Conservation (phyloP, 2,113 vertebrate genomes). For the Xenopus laevis region DNA sequence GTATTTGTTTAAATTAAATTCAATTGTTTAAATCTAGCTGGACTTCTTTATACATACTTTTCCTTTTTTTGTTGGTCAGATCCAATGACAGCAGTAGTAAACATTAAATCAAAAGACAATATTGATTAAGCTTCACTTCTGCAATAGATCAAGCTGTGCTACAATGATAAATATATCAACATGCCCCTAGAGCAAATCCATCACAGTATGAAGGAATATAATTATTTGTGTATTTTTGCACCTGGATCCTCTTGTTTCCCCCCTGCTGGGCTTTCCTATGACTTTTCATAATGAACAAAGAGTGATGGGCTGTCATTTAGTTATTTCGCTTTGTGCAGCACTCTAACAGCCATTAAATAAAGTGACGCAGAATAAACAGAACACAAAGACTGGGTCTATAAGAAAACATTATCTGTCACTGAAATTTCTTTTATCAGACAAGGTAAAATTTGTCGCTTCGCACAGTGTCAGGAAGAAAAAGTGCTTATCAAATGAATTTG, state of each 20-base stretch:
- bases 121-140: slow-evolving; percentile 13
- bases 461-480: background rate
- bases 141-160: background rate
- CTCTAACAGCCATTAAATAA: slow-evolving; percentile 14
- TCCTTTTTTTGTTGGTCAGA: background rate
- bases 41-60: too few relatives aligned
- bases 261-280: background rate
- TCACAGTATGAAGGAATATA: background rate
- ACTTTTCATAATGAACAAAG: slow-evolving; percentile 28
- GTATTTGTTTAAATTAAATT: too few relatives aligned
- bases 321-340: slow-evolving; percentile 2
- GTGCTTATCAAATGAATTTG: background rate
- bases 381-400: slow-evolving; percentile 22
- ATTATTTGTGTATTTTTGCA: background rate
- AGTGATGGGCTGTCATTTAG: slow-evolving; percentile 13
- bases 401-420: slow-evolving; percentile 9
- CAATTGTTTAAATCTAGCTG: too few relatives aligned
- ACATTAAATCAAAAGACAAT: background rate
- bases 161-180: slow-evolving; percentile 9
- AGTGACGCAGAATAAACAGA: slow-evolving; percentile 22
- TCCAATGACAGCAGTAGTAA: slow-evolving; percentile 2
- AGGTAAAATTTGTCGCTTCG: background rate
- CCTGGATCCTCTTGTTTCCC: slow-evolving; percentile 1
- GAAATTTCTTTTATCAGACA: slow-evolving; percentile 14
- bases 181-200: background rate